Conservation (phyloP, 1,140 invertebrate species). For the Hypothenemus hampei region DNA sequence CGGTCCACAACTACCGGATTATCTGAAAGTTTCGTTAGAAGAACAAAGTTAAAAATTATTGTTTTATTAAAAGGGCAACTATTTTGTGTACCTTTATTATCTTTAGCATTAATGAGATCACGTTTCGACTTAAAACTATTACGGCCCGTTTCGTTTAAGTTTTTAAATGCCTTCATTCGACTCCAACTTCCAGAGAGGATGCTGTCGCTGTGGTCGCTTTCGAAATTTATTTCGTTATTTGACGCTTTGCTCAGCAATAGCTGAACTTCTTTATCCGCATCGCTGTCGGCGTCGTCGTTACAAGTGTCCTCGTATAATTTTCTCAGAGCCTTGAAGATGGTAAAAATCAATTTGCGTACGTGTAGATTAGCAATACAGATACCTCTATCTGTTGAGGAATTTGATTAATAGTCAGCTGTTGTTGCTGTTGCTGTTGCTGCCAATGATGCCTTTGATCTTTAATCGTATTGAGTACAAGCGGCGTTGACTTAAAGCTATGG, state of each 20-base stretch:
- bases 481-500: slow-evolving; percentile 45
- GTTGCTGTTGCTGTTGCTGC: no score
- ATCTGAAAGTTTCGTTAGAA: slow-evolving; percentile 1
- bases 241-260: slow-evolving; percentile 40
- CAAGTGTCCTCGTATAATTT: slow-evolving; percentile 44
- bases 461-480: slow-evolving; percentile 43
- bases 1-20: neutral
- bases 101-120: slow-evolving; percentile 31
- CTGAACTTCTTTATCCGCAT: slow-evolving; percentile 48
- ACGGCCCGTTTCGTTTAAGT: slow-evolving; percentile 27
- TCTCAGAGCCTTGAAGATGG: slow-evolving; percentile 36
- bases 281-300: slow-evolving; percentile 44
- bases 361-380: slow-evolving; percentile 1
- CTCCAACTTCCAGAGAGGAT: slow-evolving; percentile 46
- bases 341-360: neutral
- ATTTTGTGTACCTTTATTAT: slow-evolving; percentile 40
- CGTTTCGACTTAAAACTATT: slow-evolving; percentile 24
- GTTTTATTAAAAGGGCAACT: neutral
- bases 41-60: neutral
- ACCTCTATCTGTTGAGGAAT: slow-evolving; percentile 25
- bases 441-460: slow-evolving; percentile 36
- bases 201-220: slow-evolving; percentile 36
- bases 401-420: slow-evolving; percentile 14
- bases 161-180: slow-evolving; percentile 40
- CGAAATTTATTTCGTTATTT: slow-evolving; percentile 6